Conservation (phyloP, 2,113 vertebrate species). For the Ceratotherium simum region DNA sequence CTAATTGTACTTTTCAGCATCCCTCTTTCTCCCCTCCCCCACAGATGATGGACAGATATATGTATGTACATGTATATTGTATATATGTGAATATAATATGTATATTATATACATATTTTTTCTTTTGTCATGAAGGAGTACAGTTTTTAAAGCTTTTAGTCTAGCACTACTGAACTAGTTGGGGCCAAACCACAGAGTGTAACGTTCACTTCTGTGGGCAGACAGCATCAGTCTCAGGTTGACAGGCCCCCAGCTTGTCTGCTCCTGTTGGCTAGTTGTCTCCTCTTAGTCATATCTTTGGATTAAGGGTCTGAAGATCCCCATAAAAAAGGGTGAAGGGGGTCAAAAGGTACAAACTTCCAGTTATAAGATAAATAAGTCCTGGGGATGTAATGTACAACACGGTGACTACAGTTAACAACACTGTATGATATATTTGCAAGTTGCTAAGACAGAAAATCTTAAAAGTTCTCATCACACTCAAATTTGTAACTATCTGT, state of each 20-base stretch:
- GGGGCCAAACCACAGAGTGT: not conserved
- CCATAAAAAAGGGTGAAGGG: not conserved
- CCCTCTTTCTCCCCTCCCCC: not conserved
- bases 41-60: not conserved
- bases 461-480: not conserved
- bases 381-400: not conserved
- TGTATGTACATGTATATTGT: not conserved
- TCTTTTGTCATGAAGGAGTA: not conserved
- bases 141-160: not conserved
- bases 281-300: not conserved
- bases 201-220: not conserved
- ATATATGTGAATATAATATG: accelerated
- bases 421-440: no score
- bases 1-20: not conserved
- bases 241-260: not conserved
- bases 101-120: not conserved
- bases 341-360: not conserved
- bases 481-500: not conserved
- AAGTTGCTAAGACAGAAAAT: not conserved
- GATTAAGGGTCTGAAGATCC: not conserved
- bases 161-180: not conserved
- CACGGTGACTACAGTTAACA: no score
- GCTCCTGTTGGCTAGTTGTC: not conserved
- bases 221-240: accelerated
- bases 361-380: not conserved